phyloP scores from a whole-genome alignment of 2,888 invertebrate genomes.

The Pseudococcus jackbeardsleyi region DNA sequence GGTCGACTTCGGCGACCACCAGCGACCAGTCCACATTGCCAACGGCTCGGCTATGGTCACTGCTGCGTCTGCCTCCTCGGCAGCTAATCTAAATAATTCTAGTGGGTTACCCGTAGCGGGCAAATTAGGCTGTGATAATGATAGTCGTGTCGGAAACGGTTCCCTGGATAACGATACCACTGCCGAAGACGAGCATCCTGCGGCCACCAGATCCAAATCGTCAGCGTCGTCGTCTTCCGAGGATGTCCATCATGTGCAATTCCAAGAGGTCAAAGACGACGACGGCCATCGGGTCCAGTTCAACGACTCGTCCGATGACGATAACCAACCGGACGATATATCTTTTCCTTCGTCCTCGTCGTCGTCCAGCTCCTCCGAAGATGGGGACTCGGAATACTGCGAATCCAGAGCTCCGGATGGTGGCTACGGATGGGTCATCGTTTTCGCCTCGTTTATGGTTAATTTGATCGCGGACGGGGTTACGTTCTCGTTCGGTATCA shows the following conservation, averaged over 20 bases:
- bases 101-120: conserved; percentile 31
- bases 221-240: conserved; percentile 45
- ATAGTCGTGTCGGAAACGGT: conserved; percentile 46
- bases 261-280: conserved; percentile 53
- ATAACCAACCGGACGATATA: conserved; percentile 65
- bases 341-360: conserved; percentile 66
- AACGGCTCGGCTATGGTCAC: conserved; percentile 45
- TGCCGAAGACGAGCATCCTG: not conserved
- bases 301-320: conserved; percentile 63
- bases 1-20: not conserved
- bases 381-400: conserved; percentile 76
- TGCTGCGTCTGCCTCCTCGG: not conserved
- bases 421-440: conserved; percentile 95
- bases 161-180: not conserved
- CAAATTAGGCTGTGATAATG: conserved; percentile 61
- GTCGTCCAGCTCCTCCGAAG: conserved; percentile 70
- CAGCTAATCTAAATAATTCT: not conserved
- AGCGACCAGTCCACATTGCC: conserved; percentile 17
- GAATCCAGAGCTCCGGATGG: conserved; percentile 86
- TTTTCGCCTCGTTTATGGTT: conserved; percentile 88
- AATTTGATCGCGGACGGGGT: conserved; percentile 93
- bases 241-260: conserved; percentile 55
- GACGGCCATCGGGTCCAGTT: conserved; percentile 65
- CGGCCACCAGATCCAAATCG: not conserved
- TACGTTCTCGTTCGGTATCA: conserved; percentile 92